Evolutionary conservation across 2,113 vertebrate genomes (phyloP).

Genomic region (Mesitornis unicolor): DNA sequence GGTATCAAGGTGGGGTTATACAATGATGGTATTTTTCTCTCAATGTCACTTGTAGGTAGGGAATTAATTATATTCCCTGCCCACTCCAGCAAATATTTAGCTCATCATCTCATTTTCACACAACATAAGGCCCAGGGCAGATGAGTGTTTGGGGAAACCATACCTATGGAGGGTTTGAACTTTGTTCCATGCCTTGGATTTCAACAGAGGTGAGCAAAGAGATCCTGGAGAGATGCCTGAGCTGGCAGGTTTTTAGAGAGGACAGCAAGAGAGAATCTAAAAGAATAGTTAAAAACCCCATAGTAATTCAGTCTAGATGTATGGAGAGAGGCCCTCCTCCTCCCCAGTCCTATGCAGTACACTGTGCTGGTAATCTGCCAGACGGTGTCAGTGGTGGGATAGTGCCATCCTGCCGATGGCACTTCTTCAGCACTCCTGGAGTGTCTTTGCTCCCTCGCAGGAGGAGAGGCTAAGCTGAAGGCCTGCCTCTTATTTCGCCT

Average conservation of each 20-base stretch:
- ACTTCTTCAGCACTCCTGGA: background rate
- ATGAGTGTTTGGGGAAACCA: background rate
- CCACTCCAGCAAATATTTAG: background rate
- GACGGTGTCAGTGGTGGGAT: background rate
- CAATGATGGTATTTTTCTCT: background rate
- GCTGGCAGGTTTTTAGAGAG: background rate
- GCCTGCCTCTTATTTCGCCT: background rate
- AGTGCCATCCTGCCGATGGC: background rate
- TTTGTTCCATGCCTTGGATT: background rate
- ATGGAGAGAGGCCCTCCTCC: background rate
- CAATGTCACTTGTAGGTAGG: background rate
- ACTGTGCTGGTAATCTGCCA: background rate
- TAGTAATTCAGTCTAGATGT: background rate
- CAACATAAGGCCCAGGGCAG: background rate
- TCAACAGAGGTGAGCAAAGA: background rate
- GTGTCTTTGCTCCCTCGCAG: background rate
- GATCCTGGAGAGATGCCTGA: background rate
- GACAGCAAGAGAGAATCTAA: background rate
- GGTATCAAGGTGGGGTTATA: background rate
- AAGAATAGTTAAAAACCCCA: background rate
- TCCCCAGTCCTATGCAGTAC: background rate
- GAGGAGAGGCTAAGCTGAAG: background rate
- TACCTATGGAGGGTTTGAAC: background rate
- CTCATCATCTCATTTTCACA: background rate
- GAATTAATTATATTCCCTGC: background rate